Evolutionary conservation across 1,140 invertebrate species (phyloP), one percentile per base, ranked within the genome.

Genomic region (Oryzaephilus surinamensis): DNA sequence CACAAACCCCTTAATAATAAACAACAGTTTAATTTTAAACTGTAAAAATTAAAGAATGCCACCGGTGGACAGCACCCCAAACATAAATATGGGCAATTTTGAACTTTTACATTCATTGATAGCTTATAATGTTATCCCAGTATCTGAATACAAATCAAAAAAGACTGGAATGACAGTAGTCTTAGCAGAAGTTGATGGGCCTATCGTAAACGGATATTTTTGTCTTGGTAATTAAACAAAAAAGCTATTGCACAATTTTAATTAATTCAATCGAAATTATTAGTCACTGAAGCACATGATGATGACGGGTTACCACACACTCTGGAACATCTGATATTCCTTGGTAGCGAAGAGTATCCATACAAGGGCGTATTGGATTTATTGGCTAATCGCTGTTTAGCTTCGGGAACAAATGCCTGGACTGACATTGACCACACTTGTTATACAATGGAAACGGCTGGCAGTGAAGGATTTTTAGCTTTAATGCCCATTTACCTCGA

Each of bases 251-350:
- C n/a, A n/a, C 21, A 10, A 28, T 37, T 26, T 29, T 15, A 15
- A 12, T 35, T 2, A 31, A 28, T 12, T 8, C 24, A 10, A 30
- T 31, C 13, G 15, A 6, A 10, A 13, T 23, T 44, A 39, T 55
- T 52, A 92, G 89, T 81, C 12, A 95, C 91, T 8, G 88, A 94
- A 70, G 84, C 88, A 0, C 72, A 81, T 56, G 85, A 90, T 65
- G 85, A 94, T 66, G 88, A 94, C 72, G 91, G 91, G 3, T 58
- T 95, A 23, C 90, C 90, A 1, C 90, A 95, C 57, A 94, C 90
- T 8, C 65, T 95, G 59, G 90, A 95, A 57, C 91, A 96, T 66
- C 70, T 95, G 5, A 76, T 95, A 12, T 95, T 95, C 63, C 66
- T 95, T 54, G 91, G 91, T 1, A 91, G 86, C 56, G 77, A 92